Evolutionary conservation across 2,113 vertebrate species (phyloP), one percentile per base, ranked within the genome.

Genomic region (Catharus fuscescens): DNA sequence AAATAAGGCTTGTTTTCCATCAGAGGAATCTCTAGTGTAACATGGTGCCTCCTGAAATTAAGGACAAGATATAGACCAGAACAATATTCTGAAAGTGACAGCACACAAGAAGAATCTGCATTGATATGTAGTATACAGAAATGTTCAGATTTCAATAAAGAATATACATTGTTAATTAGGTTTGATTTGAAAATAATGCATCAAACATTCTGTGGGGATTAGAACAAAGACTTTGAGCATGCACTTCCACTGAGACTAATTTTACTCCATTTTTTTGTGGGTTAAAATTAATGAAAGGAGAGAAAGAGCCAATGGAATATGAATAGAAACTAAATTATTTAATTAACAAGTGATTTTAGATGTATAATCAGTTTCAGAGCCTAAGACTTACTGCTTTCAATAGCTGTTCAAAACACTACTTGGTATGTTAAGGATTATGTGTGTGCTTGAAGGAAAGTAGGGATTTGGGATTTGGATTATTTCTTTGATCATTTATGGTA

Each of bases 321-420:
- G 66, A 95, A 87, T 87, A 48, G 76, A 90, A 95, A 87, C 2
- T 0, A n/a, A 89, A 87, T 85, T 85, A 77, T 72, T 79, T 82
- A 23, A 96, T 91, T 91, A 95, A 24, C 20, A 70, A 88, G 32
- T 52, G 66, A 65, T 59, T 91, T 94, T 69, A 94, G 50, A 91
- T 66, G 24, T 34, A 80, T 85, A 92, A 96, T 92, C n/a, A 57
- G 18, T 92, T 95, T 89, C 84, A 91, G 86, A 85, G 14, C 42
- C 80, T 72, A 82, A 65, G 32, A 69, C 14, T 87, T 81, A 90
- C 1, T 59, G 61, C 57, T 90, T 85, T 87, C 50, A 82, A 82
- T 23, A 17, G 36, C 34, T 89, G 71, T 80, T 91, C 82, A 77
- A 61, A 90, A 86, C 34, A 54, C 50, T 53, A 2, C 42, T 85